Conservation (phyloP, 2,797 vertebrate species). For the Zalophus californianus region DNA sequence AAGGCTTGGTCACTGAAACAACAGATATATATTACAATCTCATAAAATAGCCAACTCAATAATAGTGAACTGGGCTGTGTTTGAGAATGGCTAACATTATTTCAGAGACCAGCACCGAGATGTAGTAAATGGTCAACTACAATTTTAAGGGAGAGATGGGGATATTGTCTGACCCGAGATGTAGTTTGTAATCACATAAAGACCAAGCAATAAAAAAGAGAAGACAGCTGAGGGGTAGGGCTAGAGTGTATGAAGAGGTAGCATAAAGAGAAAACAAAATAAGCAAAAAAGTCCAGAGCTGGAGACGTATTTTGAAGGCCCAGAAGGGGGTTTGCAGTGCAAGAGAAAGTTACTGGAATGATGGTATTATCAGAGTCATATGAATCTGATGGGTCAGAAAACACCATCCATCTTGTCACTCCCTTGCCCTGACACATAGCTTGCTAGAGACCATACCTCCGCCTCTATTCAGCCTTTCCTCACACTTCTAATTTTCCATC, state of each 20-base stretch:
- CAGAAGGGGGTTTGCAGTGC: neutral
- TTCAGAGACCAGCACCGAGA: neutral
- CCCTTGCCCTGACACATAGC: neutral
- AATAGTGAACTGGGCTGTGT: neutral
- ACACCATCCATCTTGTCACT: neutral
- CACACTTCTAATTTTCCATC: neutral
- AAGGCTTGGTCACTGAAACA: neutral
- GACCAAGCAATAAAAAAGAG: slow-evolving; percentile 14
- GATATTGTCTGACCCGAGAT: neutral
- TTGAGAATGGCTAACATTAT: slow-evolving; percentile 18
- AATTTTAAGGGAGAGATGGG: neutral
- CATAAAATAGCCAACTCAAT: neutral
- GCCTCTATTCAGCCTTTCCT: neutral
- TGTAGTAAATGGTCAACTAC: neutral
- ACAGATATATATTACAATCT: neutral
- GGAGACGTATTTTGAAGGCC: neutral
- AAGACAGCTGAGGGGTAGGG: neutral
- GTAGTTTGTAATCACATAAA: neutral
- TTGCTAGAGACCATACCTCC: neutral
- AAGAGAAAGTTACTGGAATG: neutral
- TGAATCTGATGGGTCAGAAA: neutral
- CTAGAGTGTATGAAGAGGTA: neutral
- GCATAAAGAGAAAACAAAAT: neutral
- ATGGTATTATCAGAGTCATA: neutral
- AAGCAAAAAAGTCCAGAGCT: neutral